Percentiles rank a stretch among this genome's conserved stretches.
Conservation (phyloP, 2,113 vertebrate genomes). For the human (Homo sapiens) region GRCh38 chr12:73403501-73404000, state of each 20-base stretch:
- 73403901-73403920: neutral
- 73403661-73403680: neutral
- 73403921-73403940: neutral
- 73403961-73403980: neutral
- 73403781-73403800: neutral
- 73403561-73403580: neutral
- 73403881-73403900: neutral
- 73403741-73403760: neutral
- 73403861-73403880: neutral
- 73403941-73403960: neutral
- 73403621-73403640: neutral
- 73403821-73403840: neutral
- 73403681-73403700: neutral
- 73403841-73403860: neutral
- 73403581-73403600: neutral
- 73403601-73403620: neutral
- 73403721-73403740: neutral
- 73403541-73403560: neutral
- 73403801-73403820: neutral
- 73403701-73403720: neutral
- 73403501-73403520: rapidly evolving
- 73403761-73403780: neutral
- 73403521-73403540: neutral
- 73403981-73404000: neutral
- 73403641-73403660: neutral